Evolutionary conservation across 2,888 invertebrate genomes (phyloP).

Genomic region (Nomada flava): DNA sequence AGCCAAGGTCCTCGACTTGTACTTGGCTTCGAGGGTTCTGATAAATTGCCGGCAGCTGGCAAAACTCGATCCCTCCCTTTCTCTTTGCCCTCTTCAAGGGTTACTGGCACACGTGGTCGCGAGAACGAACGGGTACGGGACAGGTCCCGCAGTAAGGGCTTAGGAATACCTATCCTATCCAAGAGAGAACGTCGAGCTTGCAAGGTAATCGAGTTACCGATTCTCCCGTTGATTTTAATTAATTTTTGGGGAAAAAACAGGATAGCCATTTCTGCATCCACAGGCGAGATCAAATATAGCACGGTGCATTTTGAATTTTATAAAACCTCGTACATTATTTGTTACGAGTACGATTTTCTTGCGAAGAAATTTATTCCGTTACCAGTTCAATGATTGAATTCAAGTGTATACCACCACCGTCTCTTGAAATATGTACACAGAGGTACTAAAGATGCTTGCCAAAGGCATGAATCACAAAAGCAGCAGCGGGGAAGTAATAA

Average conservation of each 20-base stretch:
- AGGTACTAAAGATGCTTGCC: conserved; percentile 25
- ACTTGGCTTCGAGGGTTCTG: conserved; percentile 54
- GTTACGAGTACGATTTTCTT: no score
- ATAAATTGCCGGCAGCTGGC: conserved; percentile 75
- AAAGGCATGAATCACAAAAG: conserved; percentile 45
- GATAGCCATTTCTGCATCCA: no score
- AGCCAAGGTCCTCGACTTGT: conserved; percentile 56
- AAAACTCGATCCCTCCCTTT: conserved; percentile 65
- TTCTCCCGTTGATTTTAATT: no score
- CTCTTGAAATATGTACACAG: no score
- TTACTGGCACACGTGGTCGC: conserved; percentile 67
- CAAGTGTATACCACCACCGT: no score
- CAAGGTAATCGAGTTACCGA: no score
- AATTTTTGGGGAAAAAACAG: no score
- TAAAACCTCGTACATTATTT: no score
- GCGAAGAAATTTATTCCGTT: no score
- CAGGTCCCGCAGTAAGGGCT: conserved; percentile 17
- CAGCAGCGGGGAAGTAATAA: conserved; percentile 29
- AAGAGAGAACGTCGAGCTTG: not conserved
- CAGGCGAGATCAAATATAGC: no score
- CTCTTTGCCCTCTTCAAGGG: conserved; percentile 66
- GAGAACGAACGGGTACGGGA: conserved; percentile 39
- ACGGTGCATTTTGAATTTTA: no score
- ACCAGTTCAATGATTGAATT: no score
- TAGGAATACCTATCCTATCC: not conserved